Conservation (phyloP, 1,140 invertebrate species). For the Colletes gigas region DNA sequence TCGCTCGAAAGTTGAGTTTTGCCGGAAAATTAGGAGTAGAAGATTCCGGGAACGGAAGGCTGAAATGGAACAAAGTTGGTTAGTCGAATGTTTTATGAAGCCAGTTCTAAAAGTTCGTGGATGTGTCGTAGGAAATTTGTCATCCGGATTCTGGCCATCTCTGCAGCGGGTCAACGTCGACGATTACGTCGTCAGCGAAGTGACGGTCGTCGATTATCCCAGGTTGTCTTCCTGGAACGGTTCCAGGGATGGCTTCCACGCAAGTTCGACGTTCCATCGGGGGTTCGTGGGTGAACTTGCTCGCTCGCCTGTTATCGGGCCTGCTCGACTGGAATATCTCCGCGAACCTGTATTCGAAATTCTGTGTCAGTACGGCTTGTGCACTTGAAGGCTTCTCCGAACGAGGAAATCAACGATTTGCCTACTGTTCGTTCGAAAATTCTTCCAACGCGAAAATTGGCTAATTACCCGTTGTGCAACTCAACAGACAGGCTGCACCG, state of each 20-base stretch:
- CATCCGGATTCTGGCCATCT: too few relatives aligned
- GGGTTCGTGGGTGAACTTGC: neutral
- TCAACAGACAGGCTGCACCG: too few relatives aligned
- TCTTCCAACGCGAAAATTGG: too few relatives aligned
- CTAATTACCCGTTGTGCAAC: too few relatives aligned
- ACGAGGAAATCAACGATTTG: neutral
- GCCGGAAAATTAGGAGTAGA: too few relatives aligned
- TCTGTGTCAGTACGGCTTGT: neutral
- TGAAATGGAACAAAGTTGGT: too few relatives aligned
- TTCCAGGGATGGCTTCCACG: neutral
- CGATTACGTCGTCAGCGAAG: neutral
- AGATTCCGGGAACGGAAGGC: too few relatives aligned
- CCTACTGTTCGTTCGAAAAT: neutral
- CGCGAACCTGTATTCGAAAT: neutral
- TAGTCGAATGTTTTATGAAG: too few relatives aligned
- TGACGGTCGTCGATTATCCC: neutral
- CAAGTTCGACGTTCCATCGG: neutral
- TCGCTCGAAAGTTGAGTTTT: too few relatives aligned
- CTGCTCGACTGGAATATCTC: neutral
- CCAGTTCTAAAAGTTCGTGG: too few relatives aligned
- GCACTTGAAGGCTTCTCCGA: neutral
- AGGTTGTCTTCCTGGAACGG: neutral
- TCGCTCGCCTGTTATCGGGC: constrained; percentile 3
- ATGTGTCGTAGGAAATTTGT: too few relatives aligned
- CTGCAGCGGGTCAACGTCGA: neutral